phyloP scores from a whole-genome alignment of 2,797 vertebrate genomes.

The Squalus acanthias region DNA sequence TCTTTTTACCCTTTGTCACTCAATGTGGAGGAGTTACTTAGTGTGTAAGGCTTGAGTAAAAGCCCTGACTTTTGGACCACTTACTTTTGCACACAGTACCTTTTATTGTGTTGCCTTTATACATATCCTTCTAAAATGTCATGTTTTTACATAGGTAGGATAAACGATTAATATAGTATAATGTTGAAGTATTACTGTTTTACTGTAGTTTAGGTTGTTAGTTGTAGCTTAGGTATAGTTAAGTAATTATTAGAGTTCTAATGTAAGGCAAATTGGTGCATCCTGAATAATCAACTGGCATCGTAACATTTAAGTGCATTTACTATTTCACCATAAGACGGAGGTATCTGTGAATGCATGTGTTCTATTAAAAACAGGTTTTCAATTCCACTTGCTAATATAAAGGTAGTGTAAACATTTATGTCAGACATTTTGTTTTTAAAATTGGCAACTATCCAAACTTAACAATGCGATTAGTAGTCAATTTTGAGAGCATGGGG shows the following conservation, averaged over 20 bases:
- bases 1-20: slow-evolving; percentile 30
- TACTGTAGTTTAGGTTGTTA: slow-evolving; percentile 22
- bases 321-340: background rate
- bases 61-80: slow-evolving; percentile 23
- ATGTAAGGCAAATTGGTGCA: slow-evolving; percentile 10
- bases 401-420: background rate
- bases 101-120: slow-evolving; percentile 34
- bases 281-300: slow-evolving; percentile 25
- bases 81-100: slow-evolving; percentile 20
- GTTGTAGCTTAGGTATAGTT: slow-evolving; percentile 34
- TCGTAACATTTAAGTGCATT: slow-evolving; percentile 28
- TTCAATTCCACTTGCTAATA: background rate
- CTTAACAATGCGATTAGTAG: background rate
- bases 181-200: slow-evolving; percentile 36
- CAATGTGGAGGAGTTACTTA: background rate
- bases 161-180: slow-evolving; percentile 29
- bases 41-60: slow-evolving; percentile 29
- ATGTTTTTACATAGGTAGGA: slow-evolving; percentile 1
- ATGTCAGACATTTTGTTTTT: background rate
- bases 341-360: background rate
- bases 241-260: slow-evolving; percentile 29
- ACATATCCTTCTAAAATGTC: slow-evolving; percentile 19
- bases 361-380: slow-evolving; percentile 32
- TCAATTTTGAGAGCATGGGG: background rate
- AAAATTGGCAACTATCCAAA: background rate